Percentiles rank a stretch among this genome's conserved stretches.
phyloP scores from a whole-genome alignment of 2,797 vertebrate species.

The Labeo calbasu region DNA sequence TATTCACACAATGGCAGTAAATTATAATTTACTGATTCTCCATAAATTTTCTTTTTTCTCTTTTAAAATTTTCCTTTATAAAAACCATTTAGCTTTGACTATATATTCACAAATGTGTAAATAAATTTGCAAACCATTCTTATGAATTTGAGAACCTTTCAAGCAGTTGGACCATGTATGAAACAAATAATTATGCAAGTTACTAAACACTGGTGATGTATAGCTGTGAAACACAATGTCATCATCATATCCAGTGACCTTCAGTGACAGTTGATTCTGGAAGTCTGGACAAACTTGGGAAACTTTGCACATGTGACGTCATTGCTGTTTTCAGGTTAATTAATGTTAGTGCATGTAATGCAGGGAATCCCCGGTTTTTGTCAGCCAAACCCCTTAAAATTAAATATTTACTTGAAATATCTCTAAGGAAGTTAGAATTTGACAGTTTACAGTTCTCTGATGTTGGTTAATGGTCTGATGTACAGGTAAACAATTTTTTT shows the following conservation, averaged over 20 bases:
- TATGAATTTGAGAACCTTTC: background rate
- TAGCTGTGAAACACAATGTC: background rate
- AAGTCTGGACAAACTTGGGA: background rate
- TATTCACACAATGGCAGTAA: background rate
- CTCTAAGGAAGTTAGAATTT: background rate
- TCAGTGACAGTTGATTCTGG: background rate
- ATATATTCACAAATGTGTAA: background rate
- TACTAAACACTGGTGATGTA: too few relatives aligned
- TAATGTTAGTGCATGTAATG: background rate
- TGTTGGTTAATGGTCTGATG: background rate
- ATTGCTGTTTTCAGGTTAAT: background rate
- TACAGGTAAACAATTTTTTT: background rate
- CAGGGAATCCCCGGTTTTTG: background rate
- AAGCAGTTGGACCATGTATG: too few relatives aligned
- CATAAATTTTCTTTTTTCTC: background rate
- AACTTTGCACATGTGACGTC: background rate
- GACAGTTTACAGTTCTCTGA: background rate
- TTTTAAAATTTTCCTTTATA: background rate
- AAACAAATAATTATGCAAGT: too few relatives aligned
- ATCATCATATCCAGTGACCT: background rate
- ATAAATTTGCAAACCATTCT: background rate
- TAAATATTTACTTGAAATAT: background rate
- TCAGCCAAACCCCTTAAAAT: background rate
- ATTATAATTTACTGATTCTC: background rate
- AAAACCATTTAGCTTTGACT: background rate